Percentiles rank a stretch among this genome's conserved stretches.
phyloP scores from a whole-genome alignment of 2,113 vertebrate genomes.

The Ctenomys sociabilis region DNA sequence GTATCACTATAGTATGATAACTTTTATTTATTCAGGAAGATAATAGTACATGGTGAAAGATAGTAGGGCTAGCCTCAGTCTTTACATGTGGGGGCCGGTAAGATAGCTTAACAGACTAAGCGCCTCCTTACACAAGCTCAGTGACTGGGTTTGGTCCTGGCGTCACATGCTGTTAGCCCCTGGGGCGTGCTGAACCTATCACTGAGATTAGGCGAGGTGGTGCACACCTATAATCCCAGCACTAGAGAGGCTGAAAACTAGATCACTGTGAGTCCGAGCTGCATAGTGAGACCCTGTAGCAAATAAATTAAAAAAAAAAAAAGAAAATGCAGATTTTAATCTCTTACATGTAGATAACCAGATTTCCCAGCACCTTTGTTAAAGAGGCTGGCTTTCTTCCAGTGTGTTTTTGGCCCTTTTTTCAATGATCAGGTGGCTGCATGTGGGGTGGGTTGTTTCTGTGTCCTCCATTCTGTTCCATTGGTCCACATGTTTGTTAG shows the following conservation, averaged over 20 bases:
- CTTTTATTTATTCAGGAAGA: background rate
- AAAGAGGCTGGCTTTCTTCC: background rate
- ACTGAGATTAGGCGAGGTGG: too few species aligned
- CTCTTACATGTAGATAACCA: background rate
- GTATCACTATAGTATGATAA: background rate
- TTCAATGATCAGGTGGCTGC: background rate
- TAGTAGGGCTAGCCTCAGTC: background rate
- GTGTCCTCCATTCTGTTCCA: background rate
- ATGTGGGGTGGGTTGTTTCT: background rate
- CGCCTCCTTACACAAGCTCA: too few species aligned
- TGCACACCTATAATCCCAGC: too few species aligned
- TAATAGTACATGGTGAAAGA: background rate
- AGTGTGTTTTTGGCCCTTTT: background rate
- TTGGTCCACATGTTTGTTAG: background rate
- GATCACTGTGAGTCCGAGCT: too few species aligned
- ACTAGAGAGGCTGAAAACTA: too few species aligned
- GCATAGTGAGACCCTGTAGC: too few species aligned
- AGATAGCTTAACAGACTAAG: too few species aligned
- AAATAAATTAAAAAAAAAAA: too few species aligned
- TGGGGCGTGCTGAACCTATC: too few species aligned
- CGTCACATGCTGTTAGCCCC: too few species aligned
- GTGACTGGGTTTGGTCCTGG: too few species aligned
- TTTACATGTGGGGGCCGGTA: background rate
- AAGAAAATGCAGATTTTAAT: background rate
- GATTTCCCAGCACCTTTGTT: background rate